Evolutionary conservation across 92 coral and sea anemone species (phyloP), one percentile per base, ranked within the genome.

Genomic region (Porites cylindrica): DNA sequence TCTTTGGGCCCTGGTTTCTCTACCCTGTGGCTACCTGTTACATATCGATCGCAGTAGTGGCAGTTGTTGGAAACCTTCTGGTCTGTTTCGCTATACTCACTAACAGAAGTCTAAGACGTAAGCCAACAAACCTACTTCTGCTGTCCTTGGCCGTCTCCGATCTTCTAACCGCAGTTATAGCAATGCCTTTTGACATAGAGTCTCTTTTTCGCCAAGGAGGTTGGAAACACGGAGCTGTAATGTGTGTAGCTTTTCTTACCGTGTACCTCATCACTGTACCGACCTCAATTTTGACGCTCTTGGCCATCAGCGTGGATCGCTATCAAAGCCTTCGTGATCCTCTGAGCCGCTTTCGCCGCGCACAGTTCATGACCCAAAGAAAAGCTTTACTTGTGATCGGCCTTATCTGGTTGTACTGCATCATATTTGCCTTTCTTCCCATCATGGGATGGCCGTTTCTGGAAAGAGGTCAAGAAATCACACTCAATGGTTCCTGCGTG

Each of bases 161-260:
- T 69, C 84, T 92, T 52, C 23, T 89, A 17, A 92, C 92, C 6
- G 92, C 83, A 10, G 8, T 82, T 7, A 23, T 92, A 7, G 78
- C 95, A 0, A 78, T 92, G 85, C 95, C 95, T 10, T 81, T 92
- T 38, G 97, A 94, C 80, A 81, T 93, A n/a, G 97, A 94, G n/a
- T 83, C 85, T 51, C 86, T 92, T n/a, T 67, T 94, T 8, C 88
- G 86, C 3, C 71, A 76, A 2, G 93, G 93, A 47, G 70, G 38
- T 21, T 94, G 97, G 97, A 51, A 67, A 7, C 97, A 94, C 51
- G 93, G 93, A 6, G 90, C 87, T 66, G 61, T 68, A 53, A 70
- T 92, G 90, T 94, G 97, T 66, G 73, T 86, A 51, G 86, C 90
- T 3, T 94, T 91, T 90, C 81, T 82, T 60, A 89, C 91, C 6